phyloP scores from a whole-genome alignment of 1,140 invertebrate species.

The Bathynomus jamesi region DNA sequence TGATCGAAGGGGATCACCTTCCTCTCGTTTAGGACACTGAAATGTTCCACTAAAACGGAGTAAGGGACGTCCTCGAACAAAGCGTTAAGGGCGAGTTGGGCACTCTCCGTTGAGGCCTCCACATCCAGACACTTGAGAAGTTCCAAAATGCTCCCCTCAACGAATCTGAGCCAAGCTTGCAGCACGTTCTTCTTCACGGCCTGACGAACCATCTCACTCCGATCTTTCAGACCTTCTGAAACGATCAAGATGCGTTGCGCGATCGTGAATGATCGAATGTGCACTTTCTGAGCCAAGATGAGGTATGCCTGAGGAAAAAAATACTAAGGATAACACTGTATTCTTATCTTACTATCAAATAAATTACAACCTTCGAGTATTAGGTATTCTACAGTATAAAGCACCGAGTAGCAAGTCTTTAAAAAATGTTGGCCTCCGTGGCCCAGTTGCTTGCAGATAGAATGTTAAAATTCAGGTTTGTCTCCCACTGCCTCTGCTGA shows the following conservation, averaged over 20 bases:
- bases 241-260: conserved; percentile 57
- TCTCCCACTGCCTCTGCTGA: too few species aligned
- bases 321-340: too few species aligned
- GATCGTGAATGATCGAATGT: conserved; percentile 58
- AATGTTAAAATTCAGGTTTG: too few species aligned
- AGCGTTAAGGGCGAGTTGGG: conserved; percentile 44
- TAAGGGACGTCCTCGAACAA: conserved; percentile 42
- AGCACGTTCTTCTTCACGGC: conserved; percentile 33
- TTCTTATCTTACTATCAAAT: too few species aligned
- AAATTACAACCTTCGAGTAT: too few species aligned
- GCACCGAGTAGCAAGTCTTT: too few species aligned
- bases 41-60: conserved; percentile 41
- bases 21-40: conserved; percentile 43
- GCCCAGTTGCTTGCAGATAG: too few species aligned
- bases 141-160: conserved; percentile 53
- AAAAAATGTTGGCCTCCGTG: too few species aligned
- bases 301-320: conserved; percentile 50
- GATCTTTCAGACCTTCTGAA: conserved; percentile 58
- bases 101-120: conserved; percentile 47
- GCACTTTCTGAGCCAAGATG: conserved; percentile 58
- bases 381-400: too few species aligned
- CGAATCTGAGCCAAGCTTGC: conserved; percentile 54
- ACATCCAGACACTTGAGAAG: conserved; percentile 56
- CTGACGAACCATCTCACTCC: conserved; percentile 44
- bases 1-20: conserved; percentile 51